Evolutionary conservation across 2,888 invertebrate genomes (phyloP).

Genomic region (Lobophora halterata): DNA sequence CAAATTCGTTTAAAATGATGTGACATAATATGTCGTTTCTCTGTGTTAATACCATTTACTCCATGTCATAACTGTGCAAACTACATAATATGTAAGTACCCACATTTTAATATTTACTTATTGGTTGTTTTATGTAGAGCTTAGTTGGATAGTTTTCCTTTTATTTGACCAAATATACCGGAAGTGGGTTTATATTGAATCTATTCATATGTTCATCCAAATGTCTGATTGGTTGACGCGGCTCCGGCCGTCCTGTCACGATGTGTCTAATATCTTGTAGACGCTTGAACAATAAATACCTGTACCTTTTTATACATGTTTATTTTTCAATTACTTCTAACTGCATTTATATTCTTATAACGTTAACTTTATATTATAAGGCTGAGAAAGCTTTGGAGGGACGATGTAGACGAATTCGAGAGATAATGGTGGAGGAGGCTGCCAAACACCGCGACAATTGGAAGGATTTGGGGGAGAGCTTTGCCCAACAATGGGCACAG

Average conservation of each 20-base stretch:
- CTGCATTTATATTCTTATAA: background rate
- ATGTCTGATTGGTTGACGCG: conserved; percentile 59
- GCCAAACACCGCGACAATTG: too few relatives aligned
- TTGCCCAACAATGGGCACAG: too few relatives aligned
- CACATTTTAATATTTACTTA: conserved; percentile 4
- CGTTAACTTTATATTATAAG: too few relatives aligned
- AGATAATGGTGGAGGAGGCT: too few relatives aligned
- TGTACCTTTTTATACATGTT: conserved; percentile 63
- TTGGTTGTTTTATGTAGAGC: conserved; percentile 30
- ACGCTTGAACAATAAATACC: conserved; percentile 79
- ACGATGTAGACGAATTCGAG: too few relatives aligned
- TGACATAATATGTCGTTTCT: conserved; percentile 1
- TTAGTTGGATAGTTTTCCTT: conserved; percentile 37
- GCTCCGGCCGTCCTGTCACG: conserved; percentile 56
- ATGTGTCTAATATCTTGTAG: conserved; percentile 73
- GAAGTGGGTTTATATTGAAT: conserved; percentile 55
- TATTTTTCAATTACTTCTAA: conserved; percentile 39
- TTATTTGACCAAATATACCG: conserved; percentile 60
- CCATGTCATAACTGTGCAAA: conserved; percentile 4
- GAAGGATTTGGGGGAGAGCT: too few relatives aligned
- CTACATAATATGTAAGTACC: conserved; percentile 1
- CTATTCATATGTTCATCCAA: conserved; percentile 43
- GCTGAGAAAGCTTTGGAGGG: too few relatives aligned
- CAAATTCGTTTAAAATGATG: conserved; percentile 1
- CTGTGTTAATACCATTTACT: conserved; percentile 1